Evolutionary conservation across 2,113 vertebrate genomes (phyloP), one percentile per base, ranked within the genome.

Genomic region (Microtus pennsylvanicus): DNA sequence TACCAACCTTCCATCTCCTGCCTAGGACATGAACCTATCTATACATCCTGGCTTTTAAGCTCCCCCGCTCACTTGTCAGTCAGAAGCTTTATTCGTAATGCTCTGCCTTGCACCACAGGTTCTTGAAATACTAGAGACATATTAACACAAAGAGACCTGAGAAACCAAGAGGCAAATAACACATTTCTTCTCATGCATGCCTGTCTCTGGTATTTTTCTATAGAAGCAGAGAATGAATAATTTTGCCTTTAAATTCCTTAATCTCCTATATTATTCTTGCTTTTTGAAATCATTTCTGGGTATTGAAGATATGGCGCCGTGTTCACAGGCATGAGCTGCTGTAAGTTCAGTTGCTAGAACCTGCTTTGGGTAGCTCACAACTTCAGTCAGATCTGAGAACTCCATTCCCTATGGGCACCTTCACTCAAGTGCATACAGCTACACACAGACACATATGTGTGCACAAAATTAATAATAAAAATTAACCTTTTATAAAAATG

Each of bases 1-100:
- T 8, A 42, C 35, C 22, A 21, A 35, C 50, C 5, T 22, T 55
- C 14, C 30, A 17, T 19, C n/a, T 90, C 21, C 45, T 85, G 22
- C 61, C 9, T 38, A 55, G 22, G 35, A 75, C 28, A 76, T 45
- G 21, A 45, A 35, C 5, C 35, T 30, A 78, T 22, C 21, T 8
- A n/a, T 3, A 38, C n/a, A 69, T 6, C 16, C 0, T 10, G 26
- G 26, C 10, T 0, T 45, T 0, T 35, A 24, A 65, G 58, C 2
- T 30, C 35, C 28, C 17, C 14, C 8, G 2, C 7, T 13, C 55
- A 33, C 17, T 13, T 77, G 14, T 14, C 28, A 65, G 47, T 69
- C 17, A n/a, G 78, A 55, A 82, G 52, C 35, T 65, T 65, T 47
- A 63, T 61, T 17, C 2, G 9, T 82, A 24, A n/a, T 2, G 8